These are phyloP conservation scores for Calyptommatus sinebrachiatus DNA, from an alignment of 2,113 vertebrate genomes.

Conservation along the genomic window DNA sequence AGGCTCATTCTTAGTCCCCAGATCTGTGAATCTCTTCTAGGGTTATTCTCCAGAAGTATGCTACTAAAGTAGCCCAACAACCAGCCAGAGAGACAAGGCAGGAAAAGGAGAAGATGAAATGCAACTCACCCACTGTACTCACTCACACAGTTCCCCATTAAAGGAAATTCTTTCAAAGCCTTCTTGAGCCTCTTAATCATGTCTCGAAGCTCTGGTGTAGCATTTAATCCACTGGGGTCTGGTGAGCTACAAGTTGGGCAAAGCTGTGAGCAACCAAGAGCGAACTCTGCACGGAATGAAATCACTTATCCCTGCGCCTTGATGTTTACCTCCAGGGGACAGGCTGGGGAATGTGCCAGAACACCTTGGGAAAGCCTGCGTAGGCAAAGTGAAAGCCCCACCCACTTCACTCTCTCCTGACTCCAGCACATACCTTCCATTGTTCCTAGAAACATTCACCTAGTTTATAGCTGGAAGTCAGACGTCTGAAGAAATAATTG, in stretches of 20 bases:
- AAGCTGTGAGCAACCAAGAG: conserved; percentile 60
- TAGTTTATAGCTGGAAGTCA: conserved; percentile 3
- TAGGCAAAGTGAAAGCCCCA: conserved; percentile 44
- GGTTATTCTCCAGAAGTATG: conserved; percentile 46
- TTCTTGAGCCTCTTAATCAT: conserved; percentile 76
- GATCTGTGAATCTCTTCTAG: conserved; percentile 45
- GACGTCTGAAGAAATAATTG: neutral
- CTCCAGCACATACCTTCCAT: conserved; percentile 2
- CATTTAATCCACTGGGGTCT: conserved; percentile 64
- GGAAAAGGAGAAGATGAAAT: conserved; percentile 40
- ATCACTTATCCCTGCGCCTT: conserved; percentile 72
- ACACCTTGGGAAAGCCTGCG: conserved; percentile 42
- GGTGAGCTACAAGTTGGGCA: conserved; percentile 63
- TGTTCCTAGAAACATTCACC: conserved; percentile 35
- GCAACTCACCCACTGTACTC: conserved; percentile 87
- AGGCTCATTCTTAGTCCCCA: conserved; percentile 42
- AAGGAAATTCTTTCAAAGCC: conserved; percentile 69
- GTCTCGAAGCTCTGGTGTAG: conserved; percentile 69
- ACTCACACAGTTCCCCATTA: conserved; percentile 94
- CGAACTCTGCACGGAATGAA: conserved; percentile 60
- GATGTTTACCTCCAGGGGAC: conserved; percentile 69
- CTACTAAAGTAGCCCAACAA: conserved; percentile 53
- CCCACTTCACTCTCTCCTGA: conserved; percentile 65
- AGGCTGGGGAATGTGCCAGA: conserved; percentile 65
- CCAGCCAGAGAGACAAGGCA: conserved; percentile 44